Percentiles rank a stretch among this genome's conserved stretches.
Evolutionary conservation across 2,797 vertebrate genomes (phyloP).

Genomic region (Brachyrhaphis roseni): DNA sequence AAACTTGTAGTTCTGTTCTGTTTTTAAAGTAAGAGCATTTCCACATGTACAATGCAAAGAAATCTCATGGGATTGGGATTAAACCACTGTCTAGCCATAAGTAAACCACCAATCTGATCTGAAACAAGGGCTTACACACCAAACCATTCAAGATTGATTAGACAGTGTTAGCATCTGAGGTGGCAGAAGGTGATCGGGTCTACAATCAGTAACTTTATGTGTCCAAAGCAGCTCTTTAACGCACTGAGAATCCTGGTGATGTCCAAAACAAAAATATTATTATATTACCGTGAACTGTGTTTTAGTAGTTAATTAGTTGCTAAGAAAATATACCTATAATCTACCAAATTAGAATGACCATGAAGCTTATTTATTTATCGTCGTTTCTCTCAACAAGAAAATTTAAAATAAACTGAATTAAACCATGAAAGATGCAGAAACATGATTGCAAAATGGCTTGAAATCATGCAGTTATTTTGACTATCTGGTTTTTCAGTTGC

Average conservation of each 20-base stretch:
- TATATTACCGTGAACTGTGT: not conserved
- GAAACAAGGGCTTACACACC: not conserved
- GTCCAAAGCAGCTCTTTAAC: too few relatives aligned
- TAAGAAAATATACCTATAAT: not conserved
- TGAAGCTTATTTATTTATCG: not conserved
- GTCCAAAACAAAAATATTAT: not conserved
- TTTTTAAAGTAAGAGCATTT: not conserved
- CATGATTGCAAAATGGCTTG: not conserved
- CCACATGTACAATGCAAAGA: not conserved
- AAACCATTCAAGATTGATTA: not conserved
- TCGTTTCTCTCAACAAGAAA: not conserved
- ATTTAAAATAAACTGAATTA: not conserved
- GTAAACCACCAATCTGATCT: not conserved
- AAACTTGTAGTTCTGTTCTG: not conserved
- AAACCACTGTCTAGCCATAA: not conserved
- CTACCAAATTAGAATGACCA: not conserved
- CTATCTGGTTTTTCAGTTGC: not conserved
- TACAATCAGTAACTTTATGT: not conserved
- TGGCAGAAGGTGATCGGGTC: not conserved
- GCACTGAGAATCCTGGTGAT: too few relatives aligned
- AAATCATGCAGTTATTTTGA: not conserved
- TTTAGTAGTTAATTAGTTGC: not conserved
- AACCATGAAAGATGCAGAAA: not conserved
- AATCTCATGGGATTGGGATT: not conserved
- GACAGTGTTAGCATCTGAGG: not conserved